Evolutionary conservation across 2,888 invertebrate genomes (phyloP), one percentile per base, ranked within the genome.

Genomic region (Xestia xanthographa): DNA sequence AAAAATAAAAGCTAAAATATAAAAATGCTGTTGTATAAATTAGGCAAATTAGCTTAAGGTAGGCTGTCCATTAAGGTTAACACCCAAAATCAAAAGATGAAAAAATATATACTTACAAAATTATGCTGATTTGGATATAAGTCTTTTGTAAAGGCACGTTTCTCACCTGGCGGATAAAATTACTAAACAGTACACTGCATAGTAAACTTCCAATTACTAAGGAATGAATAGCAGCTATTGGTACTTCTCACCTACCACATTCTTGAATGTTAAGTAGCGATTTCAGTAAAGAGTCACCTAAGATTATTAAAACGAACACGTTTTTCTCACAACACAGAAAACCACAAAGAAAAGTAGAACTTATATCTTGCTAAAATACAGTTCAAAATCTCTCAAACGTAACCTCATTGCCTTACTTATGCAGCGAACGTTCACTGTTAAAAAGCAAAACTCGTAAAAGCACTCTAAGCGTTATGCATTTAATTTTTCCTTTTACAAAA

Each of bases 51-150:
- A 67, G 53, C 4, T 14, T 66, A 66, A 75, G 77, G 73, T 58
- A 17, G 22, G 71, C 66, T 80, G 83, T 83, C 68, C 68, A 85
- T 45, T 82, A 72, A 48, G 48, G 50, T 72, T 76, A 62, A 62
- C 29, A 45, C 12, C 0, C 14, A 9, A 17, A 14, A 17, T 1
- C 11, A 3, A 41, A 17, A 17, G 2, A 17, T 43, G 1, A n/a
- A 29, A 14, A 60, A 34, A 56, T n/a, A n/a, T n/a, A n/a, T n/a
- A 48, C 1, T 29, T 45, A 26, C 9, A 34, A n/a, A n/a, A 9
- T 45, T 20, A 34, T 34, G 0, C 8, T 26, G 9, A 29, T 56
- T 66, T 58, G 5, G 14, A n/a, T 41, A n/a, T 17, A 50, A 48
- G 0, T 20, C 5, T 71, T 71, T 34, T 45, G 0, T 38, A 34